These are phyloP conservation scores for Chloroclystis v-ata DNA, from an alignment of 2,888 invertebrate species.

Conservation along the genomic window DNA sequence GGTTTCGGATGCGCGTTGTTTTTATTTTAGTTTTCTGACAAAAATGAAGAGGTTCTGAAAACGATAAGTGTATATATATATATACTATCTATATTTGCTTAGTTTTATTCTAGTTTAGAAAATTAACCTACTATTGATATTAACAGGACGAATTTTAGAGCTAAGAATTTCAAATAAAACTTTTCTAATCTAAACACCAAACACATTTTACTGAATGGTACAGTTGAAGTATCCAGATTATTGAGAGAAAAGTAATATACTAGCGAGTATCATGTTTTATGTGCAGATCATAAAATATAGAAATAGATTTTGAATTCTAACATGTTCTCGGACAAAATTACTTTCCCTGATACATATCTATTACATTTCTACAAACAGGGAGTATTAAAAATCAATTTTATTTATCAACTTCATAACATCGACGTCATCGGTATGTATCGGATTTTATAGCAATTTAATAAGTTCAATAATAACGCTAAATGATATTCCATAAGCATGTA, in stretches of 20 bases:
- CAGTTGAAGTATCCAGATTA: neutral
- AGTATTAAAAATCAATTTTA: constrained; percentile 16
- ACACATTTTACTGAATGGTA: too few relatives aligned
- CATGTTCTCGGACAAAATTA: neutral
- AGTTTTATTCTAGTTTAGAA: too few relatives aligned
- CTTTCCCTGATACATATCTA: constrained; percentile 16
- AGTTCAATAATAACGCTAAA: constrained; percentile 46
- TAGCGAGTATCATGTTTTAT: constrained; percentile 3
- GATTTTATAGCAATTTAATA: constrained; percentile 54
- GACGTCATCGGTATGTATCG: constrained; percentile 29
- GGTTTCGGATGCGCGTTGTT: too few relatives aligned
- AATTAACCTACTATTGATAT: too few relatives aligned
- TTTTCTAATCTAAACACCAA: too few relatives aligned
- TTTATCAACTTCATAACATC: constrained; percentile 25
- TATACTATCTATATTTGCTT: too few relatives aligned
- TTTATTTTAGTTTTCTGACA: too few relatives aligned
- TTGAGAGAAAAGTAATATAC: neutral
- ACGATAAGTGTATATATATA: too few relatives aligned
- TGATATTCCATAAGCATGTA: constrained; percentile 41
- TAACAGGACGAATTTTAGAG: too few relatives aligned
- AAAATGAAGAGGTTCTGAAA: too few relatives aligned
- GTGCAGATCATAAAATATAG: neutral
- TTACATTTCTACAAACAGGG: constrained; percentile 11
- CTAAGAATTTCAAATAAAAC: too few relatives aligned
- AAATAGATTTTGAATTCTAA: constrained; percentile 4